phyloP scores from a whole-genome alignment of 2,797 vertebrate genomes.

The Chaenodraco wilsoni region DNA sequence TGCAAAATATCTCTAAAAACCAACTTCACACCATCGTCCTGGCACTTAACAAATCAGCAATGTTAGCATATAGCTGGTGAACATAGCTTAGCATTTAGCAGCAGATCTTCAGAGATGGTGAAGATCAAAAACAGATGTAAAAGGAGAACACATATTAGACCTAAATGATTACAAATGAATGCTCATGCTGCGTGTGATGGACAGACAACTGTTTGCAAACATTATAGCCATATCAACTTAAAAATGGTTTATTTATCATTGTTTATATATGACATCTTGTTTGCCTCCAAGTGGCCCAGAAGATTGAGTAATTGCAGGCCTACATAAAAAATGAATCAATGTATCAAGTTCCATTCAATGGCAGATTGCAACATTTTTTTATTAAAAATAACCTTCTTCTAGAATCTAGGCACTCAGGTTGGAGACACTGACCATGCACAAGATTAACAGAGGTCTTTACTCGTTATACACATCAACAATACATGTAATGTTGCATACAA shows the following conservation, averaged over 20 bases:
- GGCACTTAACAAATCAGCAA: background rate
- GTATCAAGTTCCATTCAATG: too few relatives aligned
- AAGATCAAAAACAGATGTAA: background rate
- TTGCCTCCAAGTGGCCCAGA: background rate
- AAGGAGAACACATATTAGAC: background rate
- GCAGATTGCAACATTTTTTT: too few relatives aligned
- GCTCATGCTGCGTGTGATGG: background rate
- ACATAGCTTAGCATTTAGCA: background rate
- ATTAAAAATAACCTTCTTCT: background rate
- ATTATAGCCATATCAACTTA: background rate
- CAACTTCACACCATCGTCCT: background rate
- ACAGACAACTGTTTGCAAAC: background rate
- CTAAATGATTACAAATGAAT: background rate
- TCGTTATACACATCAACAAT: background rate
- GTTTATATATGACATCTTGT: background rate
- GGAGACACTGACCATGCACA: background rate
- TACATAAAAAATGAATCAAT: background rate
- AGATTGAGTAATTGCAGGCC: background rate
- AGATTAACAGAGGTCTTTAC: conserved; percentile 7
- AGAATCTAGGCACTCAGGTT: background rate
- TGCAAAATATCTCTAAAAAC: background rate
- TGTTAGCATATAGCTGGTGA: background rate
- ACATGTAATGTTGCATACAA: background rate
- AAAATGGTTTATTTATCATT: background rate
- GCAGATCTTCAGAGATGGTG: background rate